These are phyloP conservation scores for Hemicordylus capensis DNA, from an alignment of 2,113 vertebrate species.

Conservation along the genomic window DNA sequence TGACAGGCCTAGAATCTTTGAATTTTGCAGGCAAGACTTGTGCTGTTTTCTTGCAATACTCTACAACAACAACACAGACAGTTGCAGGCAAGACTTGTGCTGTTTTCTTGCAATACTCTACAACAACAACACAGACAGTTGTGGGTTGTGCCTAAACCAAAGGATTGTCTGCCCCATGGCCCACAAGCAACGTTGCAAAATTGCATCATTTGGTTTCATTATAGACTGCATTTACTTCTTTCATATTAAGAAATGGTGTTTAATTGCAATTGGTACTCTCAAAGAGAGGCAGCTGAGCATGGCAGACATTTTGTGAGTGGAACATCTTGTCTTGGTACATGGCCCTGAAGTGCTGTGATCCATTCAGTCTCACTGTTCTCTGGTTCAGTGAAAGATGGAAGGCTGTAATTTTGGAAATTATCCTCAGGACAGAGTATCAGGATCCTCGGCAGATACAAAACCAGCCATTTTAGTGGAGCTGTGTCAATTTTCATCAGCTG, in stretches of 20 bases:
- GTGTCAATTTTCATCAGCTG: background rate
- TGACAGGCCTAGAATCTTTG: background rate
- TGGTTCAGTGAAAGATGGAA: background rate
- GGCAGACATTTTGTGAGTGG: background rate
- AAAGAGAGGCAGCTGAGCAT: background rate
- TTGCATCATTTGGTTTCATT: background rate
- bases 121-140: no score
- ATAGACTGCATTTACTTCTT: background rate
- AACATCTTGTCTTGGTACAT: background rate
- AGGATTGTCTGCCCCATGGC: background rate
- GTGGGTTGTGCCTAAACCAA: no score
- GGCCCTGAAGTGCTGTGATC: background rate
- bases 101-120: background rate
- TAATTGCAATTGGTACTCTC: background rate
- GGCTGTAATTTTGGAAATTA: background rate
- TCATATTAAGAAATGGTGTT: background rate
- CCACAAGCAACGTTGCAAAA: background rate
- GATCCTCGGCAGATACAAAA: rapidly evolving
- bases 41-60: background rate
- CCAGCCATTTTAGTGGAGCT: rapidly evolving
- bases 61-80: no score
- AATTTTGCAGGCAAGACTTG: background rate
- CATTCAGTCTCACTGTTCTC: background rate
- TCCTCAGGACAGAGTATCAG: background rate
- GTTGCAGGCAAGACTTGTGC: no score